A percentile compares a stretch with the other conserved stretches of the same genome.
These are phyloP conservation scores for Botia kubotai DNA, from an alignment of 2,797 vertebrate species.

Conservation along the genomic window DNA sequence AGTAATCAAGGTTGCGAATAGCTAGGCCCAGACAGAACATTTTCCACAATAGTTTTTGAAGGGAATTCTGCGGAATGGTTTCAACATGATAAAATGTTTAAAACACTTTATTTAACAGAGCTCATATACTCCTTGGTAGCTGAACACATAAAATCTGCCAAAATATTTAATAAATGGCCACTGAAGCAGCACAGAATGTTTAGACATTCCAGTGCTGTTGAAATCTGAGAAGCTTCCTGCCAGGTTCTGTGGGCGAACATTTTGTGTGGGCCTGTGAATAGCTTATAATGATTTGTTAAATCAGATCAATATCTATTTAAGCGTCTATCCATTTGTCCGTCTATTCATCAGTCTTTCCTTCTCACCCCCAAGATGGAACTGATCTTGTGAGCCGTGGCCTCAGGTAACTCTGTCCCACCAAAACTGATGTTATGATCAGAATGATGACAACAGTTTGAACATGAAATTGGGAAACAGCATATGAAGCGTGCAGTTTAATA, in stretches of 20 bases:
- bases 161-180: neutral
- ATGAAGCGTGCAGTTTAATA: slow-evolving; percentile 7
- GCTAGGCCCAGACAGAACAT: neutral
- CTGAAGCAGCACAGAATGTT: slow-evolving; percentile 2
- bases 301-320: slow-evolving; percentile 21
- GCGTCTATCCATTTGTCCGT: neutral
- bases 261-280: neutral
- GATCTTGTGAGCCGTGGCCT: slow-evolving; percentile 59
- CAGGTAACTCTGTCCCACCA: no score
- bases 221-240: slow-evolving; percentile 1
- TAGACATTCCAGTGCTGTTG: neutral
- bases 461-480: neutral
- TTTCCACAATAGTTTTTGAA: neutral
- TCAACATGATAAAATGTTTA: no score
- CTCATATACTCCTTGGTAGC: neutral
- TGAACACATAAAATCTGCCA: neutral
- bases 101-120: no score
- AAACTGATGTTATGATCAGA: neutral
- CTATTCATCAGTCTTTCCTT: neutral
- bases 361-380: slow-evolving; percentile 66
- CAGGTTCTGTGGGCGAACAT: slow-evolving; percentile 4
- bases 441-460: neutral
- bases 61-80: no score
- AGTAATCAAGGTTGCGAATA: neutral
- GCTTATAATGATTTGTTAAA: slow-evolving; percentile 13